Evolutionary conservation across 1,140 invertebrate species (phyloP), one percentile per base, ranked within the genome.

Genomic region (Drepana arcuata): DNA sequence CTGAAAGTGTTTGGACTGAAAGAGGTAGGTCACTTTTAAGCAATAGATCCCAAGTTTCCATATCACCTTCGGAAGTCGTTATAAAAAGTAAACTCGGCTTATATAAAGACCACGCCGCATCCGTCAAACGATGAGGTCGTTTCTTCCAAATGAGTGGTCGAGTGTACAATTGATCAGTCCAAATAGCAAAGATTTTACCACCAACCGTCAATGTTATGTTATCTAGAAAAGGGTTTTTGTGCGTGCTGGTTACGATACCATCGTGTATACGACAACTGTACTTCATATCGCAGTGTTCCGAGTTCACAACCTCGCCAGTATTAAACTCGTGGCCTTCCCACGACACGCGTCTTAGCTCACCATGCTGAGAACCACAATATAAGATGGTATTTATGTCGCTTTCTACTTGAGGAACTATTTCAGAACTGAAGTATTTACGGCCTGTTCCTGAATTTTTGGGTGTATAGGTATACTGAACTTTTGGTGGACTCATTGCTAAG

Each of bases 311-410:
- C 44, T 85, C 73, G 0, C 86, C 88, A 0, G 85, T 86, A 41
- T 85, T 82, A 33, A 88, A 87, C 18, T 88, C 84, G 48, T 84
- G 88, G 7, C 89, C 89, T 43, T 87, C 84, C 87, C 88, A 90
- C 1, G 78, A 67, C 23, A 86, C 60, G 38, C 79, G 64, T 5
- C 80, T 68, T 37, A 88, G 59, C 40, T 87, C 83, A 15, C 88
- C 88, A 37, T 83, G 68, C 30, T 75, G 64, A 9, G 80, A 73
- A 12, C 79, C 70, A 32, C 71, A 71, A 44, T 75, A 80, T 11
- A 75, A 44, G 27, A 65, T 60, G 31, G 49, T 65, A 43, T 67
- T 59, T 43, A 82, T 52, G 60, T 85, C 55, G 48, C 59, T 45
- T 73, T 84, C 56, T 23, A 35, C 54, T 61, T 77, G 73, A 9